phyloP scores from a whole-genome alignment of 1,140 invertebrate species.

The Homarus americanus region DNA sequence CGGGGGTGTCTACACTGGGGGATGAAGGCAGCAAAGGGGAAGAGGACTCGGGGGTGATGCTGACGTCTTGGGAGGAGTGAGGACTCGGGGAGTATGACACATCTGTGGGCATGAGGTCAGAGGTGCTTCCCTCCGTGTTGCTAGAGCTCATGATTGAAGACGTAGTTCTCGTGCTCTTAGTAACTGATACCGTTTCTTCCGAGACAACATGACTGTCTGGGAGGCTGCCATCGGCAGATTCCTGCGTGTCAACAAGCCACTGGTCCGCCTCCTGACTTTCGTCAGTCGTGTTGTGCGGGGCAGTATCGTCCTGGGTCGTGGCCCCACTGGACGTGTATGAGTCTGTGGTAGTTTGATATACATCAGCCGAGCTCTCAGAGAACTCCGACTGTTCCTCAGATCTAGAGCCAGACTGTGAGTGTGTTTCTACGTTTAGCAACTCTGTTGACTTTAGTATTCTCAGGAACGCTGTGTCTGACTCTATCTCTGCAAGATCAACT shows the following conservation, averaged over 20 bases:
- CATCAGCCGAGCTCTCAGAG: background rate
- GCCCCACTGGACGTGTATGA: background rate
- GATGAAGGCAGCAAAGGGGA: conserved; percentile 12
- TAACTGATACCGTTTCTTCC: background rate
- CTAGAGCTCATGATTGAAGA: background rate
- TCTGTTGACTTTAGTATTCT: background rate
- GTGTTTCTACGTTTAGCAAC: background rate
- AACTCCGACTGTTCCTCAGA: background rate
- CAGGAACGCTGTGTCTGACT: background rate
- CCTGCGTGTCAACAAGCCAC: background rate
- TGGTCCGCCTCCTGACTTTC: background rate
- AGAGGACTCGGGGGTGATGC: background rate
- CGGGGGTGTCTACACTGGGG: background rate
- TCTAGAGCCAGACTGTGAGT: background rate
- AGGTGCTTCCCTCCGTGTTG: too few relatives aligned
- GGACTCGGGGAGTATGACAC: background rate
- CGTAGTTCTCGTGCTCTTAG: background rate
- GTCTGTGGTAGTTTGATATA: background rate
- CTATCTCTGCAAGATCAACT: background rate
- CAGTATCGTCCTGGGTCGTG: background rate
- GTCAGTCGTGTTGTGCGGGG: background rate
- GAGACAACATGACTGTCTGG: background rate
- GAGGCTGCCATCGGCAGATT: background rate
- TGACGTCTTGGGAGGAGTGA: background rate
- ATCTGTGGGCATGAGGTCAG: background rate